These are phyloP conservation scores for Pao palembangensis DNA, from an alignment of 2,113 vertebrate genomes.

Conservation along the genomic window DNA sequence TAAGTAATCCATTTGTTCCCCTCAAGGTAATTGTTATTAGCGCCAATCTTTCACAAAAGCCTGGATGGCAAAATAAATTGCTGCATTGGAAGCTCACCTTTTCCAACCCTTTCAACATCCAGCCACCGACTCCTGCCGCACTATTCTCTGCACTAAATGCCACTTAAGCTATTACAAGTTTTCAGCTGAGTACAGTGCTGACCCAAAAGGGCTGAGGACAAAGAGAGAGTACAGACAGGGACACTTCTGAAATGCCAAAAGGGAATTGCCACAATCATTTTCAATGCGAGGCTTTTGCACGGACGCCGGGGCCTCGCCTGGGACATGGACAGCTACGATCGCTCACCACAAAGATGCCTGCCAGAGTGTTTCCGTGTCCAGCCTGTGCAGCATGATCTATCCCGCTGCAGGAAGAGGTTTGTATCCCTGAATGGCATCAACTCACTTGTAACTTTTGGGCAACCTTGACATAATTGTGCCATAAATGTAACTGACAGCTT, in stretches of 20 bases:
- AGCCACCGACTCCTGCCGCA: slow-evolving; percentile 73
- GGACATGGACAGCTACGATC: slow-evolving; percentile 24
- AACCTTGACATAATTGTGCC: slow-evolving; percentile 64
- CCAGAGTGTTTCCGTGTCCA: slow-evolving; percentile 20
- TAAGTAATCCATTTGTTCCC: slow-evolving; percentile 68
- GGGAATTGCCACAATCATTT: slow-evolving; percentile 52
- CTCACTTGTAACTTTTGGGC: slow-evolving; percentile 59
- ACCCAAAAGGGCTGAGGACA: slow-evolving; percentile 67
- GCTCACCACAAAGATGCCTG: slow-evolving; percentile 23
- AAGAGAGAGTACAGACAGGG: slow-evolving; percentile 60
- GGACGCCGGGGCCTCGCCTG: slow-evolving; percentile 33
- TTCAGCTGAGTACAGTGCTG: slow-evolving; percentile 65
- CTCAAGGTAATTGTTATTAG: slow-evolving; percentile 76
- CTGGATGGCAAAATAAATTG: slow-evolving; percentile 66
- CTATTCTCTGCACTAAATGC: slow-evolving; percentile 74
- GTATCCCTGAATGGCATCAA: slow-evolving; percentile 39
- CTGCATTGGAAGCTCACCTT: slow-evolving; percentile 66
- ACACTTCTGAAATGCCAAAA: slow-evolving; percentile 70
- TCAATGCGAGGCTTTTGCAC: slow-evolving; percentile 36
- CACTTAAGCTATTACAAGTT: slow-evolving; percentile 79
- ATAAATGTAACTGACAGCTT: slow-evolving; percentile 64
- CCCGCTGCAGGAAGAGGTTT: slow-evolving; percentile 17
- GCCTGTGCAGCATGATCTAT: slow-evolving; percentile 17
- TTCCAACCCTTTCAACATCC: slow-evolving; percentile 66
- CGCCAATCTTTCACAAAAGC: slow-evolving; percentile 62